phyloP scores from a whole-genome alignment of 2,113 vertebrate genomes.

The cattle (Bos taurus) region DNA sequence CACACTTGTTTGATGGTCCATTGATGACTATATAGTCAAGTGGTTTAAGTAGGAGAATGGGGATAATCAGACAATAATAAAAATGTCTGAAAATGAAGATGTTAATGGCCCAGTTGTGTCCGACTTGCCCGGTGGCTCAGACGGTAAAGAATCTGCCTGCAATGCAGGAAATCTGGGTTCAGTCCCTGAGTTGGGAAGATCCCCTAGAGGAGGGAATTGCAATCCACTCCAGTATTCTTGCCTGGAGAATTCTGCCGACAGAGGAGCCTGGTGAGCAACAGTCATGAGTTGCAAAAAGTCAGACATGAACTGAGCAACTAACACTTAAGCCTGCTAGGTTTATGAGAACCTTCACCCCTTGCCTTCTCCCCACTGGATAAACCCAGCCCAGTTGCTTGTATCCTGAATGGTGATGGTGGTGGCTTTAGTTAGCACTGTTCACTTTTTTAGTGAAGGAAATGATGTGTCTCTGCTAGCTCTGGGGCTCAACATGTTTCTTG shows the following conservation, averaged over 20 bases:
- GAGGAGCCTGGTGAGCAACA: not conserved
- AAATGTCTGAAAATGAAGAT: not conserved
- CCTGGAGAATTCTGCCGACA: not conserved
- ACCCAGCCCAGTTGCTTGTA: constrained; percentile 33
- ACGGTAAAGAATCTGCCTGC: not conserved
- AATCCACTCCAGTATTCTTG: not conserved
- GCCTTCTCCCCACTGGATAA: not conserved
- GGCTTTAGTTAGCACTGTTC: constrained; percentile 53
- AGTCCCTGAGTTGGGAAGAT: not conserved
- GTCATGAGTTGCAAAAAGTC: not conserved
- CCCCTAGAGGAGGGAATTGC: not conserved
- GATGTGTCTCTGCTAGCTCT: constrained; percentile 37
- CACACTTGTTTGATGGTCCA: not conserved
- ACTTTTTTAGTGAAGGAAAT: constrained; percentile 50
- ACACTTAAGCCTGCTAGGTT: not conserved
- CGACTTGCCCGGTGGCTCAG: not conserved
- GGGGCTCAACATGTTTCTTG: constrained; percentile 50
- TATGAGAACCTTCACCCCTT: not conserved
- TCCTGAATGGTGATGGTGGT: not conserved
- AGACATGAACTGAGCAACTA: not conserved
- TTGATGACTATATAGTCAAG: not conserved
- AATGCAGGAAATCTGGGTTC: not conserved
- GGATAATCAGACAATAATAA: not conserved
- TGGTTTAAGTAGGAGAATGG: not conserved
- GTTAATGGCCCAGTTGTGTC: not conserved